phyloP scores from a whole-genome alignment of 2,888 invertebrate genomes.

The Microchrysa polita region DNA sequence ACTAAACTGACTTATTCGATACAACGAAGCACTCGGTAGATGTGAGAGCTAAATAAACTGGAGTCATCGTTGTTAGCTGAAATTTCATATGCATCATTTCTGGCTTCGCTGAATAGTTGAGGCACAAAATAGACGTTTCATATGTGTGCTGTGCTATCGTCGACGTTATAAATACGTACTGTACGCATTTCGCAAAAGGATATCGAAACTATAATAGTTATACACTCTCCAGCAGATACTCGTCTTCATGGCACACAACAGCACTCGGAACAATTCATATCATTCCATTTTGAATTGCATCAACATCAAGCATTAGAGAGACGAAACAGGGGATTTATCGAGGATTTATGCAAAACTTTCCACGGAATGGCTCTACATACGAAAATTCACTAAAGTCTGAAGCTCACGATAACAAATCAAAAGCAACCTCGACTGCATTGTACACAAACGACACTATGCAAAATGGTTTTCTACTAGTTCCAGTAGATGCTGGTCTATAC shows the following conservation, averaged over 20 bases:
- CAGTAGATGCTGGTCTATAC: neutral
- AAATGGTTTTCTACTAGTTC: neutral
- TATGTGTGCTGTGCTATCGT: neutral
- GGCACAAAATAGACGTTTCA: neutral
- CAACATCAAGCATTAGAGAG: neutral
- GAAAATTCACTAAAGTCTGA: neutral
- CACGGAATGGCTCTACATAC: neutral
- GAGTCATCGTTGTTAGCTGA: conserved; percentile 18
- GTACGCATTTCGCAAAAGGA: neutral
- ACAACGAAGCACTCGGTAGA: neutral
- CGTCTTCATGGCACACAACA: too few species aligned
- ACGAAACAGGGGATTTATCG: conserved; percentile 17
- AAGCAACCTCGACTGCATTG: conserved; percentile 25
- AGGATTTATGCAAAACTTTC: conserved; percentile 34
- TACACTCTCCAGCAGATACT: conserved; percentile 13
- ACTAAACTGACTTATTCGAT: too few species aligned
- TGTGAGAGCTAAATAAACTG: conserved; percentile 22
- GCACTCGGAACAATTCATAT: conserved; percentile 24
- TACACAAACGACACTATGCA: conserved; percentile 35
- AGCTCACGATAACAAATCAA: conserved; percentile 38
- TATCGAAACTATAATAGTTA: neutral
- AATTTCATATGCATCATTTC: conserved; percentile 40
- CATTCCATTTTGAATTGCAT: conserved; percentile 11
- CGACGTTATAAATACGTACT: neutral
- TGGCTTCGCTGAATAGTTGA: conserved; percentile 29